Base-by-base conservation (phyloP, 2,113 vertebrate genomes). In the Heliornis fulica region DNA sequence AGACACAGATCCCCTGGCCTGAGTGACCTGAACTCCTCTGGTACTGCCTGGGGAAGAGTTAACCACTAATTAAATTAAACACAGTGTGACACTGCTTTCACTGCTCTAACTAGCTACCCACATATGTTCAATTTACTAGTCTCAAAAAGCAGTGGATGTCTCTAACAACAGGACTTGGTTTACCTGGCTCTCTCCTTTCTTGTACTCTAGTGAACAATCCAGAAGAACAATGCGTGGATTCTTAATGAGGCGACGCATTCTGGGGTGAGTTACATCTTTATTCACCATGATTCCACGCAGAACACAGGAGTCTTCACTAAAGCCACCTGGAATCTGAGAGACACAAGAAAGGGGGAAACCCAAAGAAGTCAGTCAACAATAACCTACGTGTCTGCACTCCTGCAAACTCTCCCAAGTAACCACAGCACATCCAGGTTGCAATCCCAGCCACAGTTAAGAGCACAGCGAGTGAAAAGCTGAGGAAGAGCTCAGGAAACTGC, bases 151-250 rank as follows among this genome's bases (percentile, higher is more conserved):
- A n/a, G n/a, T n/a, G n/a, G n/a, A n/a, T n/a, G n/a, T n/a, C n/a
- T n/a, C n/a, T n/a, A n/a, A n/a, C n/a, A 34, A 11, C 13, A 34
- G 23, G 13, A 48, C 10, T 15, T 4, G 14, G 28, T 57, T 43
- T 90, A 99, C 99, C 99, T 99, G 99, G 96, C 99, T 99, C 97
- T 99, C 99, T 31, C 99, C 99, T 90, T 99, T 99, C 97, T 99
- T 99, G 97, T 99, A 99, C 93, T 99, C 99, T 66, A 99, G 95
- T 1, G 99, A 99, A 41, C 99, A 99, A 97, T 99, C 99, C 43
- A 99, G 97, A 26, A 99, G 98, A 69, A 99, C 87, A 1, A 99
- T 99, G 2, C 99, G 98, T 0, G 99, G 99, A 40, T 99, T 98
- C 95, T 98, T 99, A 92, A 99, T 99, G 4, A 97, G 93, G 14